Conservation (phyloP, 2,888 invertebrate genomes). For the Dicyrtomina minuta region DNA sequence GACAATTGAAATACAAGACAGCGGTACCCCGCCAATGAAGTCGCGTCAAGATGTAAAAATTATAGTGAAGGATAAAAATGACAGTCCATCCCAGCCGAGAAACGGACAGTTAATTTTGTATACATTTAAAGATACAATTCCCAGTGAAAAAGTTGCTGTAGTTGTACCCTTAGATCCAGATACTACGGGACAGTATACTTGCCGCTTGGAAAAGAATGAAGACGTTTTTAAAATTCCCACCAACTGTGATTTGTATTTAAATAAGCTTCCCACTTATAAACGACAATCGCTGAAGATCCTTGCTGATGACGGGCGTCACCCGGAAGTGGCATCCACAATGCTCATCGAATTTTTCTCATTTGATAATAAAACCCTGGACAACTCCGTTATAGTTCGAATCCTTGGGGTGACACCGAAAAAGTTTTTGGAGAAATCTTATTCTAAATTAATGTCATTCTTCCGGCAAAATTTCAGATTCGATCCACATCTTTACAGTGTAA, state of each 20-base stretch:
- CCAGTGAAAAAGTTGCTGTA: constrained; percentile 81
- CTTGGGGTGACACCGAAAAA: constrained; percentile 70
- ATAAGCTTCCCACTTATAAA: constrained; percentile 63
- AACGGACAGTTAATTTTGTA: constrained; percentile 78
- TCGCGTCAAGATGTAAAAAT: constrained; percentile 88
- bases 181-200: constrained; percentile 82
- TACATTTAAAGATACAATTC: constrained; percentile 73
- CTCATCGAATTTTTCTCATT: constrained; percentile 79
- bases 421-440: constrained; percentile 75
- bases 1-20: constrained; percentile 87
- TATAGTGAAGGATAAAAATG: constrained; percentile 86
- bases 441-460: constrained; percentile 45
- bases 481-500: constrained; percentile 71
- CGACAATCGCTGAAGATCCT: constrained; percentile 69
- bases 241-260: constrained; percentile 78
- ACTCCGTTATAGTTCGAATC: constrained; percentile 76
- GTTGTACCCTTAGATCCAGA: constrained; percentile 91
- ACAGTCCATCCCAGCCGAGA: constrained; percentile 83
- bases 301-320: constrained; percentile 86
- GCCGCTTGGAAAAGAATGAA: constrained; percentile 66
- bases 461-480: constrained; percentile 55
- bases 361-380: constrained; percentile 77
- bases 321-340: constrained; percentile 81
- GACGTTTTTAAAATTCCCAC: constrained; percentile 63
- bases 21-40: constrained; percentile 75